A percentile compares a stretch with the other conserved stretches of the same genome.
Conservation (phyloP, 2,797 vertebrate genomes). For the Macroramphosus scolopax region DNA sequence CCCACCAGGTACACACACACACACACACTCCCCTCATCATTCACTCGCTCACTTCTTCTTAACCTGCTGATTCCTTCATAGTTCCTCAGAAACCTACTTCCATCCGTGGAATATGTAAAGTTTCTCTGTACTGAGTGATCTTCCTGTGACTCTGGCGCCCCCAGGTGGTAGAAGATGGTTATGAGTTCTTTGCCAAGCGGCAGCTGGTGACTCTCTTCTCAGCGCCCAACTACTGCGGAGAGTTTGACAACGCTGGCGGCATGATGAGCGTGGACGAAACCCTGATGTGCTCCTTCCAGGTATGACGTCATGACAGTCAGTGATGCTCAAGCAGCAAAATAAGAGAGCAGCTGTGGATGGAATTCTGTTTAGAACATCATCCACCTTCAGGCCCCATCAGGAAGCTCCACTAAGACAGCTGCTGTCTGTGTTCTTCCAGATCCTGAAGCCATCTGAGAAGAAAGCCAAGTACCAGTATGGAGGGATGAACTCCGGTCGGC, state of each 20-base stretch:
- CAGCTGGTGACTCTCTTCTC: conserved; percentile 96
- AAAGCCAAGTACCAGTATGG: conserved; percentile 86
- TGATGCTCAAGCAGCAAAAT: no score
- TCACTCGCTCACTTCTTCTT: no score
- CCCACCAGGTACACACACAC: conserved; percentile 83
- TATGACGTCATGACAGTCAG: conserved; percentile 30
- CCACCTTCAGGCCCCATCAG: no score
- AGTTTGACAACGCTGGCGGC: conserved; percentile 93
- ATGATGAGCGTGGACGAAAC: conserved; percentile 98
- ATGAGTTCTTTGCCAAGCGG: conserved; percentile 94
- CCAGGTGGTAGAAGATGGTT: conserved; percentile 95
- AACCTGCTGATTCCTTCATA: no score
- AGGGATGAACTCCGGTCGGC: conserved; percentile 81
- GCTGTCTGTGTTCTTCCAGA: conserved; percentile 47
- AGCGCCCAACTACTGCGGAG: conserved; percentile 93
- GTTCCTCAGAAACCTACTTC: no score
- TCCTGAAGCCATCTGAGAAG: conserved; percentile 86
- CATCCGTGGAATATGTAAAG: no score
- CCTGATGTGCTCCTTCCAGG: conserved; percentile 97
- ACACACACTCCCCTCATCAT: neutral
- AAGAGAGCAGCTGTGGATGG: no score
- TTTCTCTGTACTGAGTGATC: neutral
- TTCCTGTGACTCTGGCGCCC: conserved; percentile 33
- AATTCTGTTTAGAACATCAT: no score
- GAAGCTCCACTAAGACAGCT: no score